Evolutionary conservation across 2,888 invertebrate genomes (phyloP).

Genomic region (Patella caerulea): DNA sequence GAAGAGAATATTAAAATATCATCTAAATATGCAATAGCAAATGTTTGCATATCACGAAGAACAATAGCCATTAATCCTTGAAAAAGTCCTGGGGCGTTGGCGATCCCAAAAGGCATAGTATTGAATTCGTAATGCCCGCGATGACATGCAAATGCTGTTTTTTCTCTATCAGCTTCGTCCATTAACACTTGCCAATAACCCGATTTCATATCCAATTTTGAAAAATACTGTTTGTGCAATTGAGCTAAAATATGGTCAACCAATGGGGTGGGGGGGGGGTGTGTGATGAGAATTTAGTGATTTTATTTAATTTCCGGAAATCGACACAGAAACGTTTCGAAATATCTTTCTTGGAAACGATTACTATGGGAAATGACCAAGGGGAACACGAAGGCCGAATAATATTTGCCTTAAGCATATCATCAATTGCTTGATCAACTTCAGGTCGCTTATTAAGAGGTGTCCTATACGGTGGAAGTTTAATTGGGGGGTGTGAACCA

Average conservation of each 20-base stretch:
- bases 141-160: slow-evolving; percentile 21
- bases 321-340: neutral
- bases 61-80: slow-evolving; percentile 20
- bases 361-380: slow-evolving; percentile 28
- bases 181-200: slow-evolving; percentile 20
- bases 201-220: slow-evolving; percentile 14
- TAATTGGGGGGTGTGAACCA: neutral
- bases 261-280: neutral
- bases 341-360: slow-evolving; percentile 33
- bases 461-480: neutral
- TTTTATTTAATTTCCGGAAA: slow-evolving; percentile 10
- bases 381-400: slow-evolving; percentile 23
- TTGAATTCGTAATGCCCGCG: slow-evolving; percentile 21
- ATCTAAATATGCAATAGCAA: slow-evolving; percentile 11
- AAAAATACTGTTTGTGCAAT: slow-evolving; percentile 5
- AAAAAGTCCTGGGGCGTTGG: slow-evolving; percentile 15
- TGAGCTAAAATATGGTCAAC: slow-evolving; percentile 3
- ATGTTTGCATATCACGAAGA: neutral
- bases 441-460: neutral
- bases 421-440: neutral
- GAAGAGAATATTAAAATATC: slow-evolving; percentile 15
- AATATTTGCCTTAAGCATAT: neutral
- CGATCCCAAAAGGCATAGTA: slow-evolving; percentile 19
- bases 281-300: neutral
- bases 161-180: slow-evolving; percentile 18